Evolutionary conservation across 2,797 vertebrate genomes (phyloP).

Genomic region (Notamacropus eugenii): DNA sequence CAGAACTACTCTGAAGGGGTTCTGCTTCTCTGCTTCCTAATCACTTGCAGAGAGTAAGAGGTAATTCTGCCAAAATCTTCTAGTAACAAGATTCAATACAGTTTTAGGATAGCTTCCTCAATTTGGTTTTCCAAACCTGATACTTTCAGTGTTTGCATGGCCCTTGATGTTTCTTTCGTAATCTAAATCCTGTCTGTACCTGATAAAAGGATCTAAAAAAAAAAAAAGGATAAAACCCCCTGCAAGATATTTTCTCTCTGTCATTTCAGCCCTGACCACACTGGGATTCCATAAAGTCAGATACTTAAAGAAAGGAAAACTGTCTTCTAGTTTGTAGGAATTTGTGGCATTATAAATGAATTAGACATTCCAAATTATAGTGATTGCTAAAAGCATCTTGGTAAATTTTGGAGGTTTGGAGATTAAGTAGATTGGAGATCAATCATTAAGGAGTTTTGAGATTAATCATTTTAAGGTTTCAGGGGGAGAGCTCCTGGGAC

Average conservation of each 20-base stretch:
- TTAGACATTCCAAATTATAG: background rate
- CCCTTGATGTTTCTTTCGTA: background rate
- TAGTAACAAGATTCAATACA: background rate
- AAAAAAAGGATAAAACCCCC: background rate
- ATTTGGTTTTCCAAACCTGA: background rate
- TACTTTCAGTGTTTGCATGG: background rate
- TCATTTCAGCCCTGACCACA: background rate
- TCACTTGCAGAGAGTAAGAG: background rate
- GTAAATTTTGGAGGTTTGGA: background rate
- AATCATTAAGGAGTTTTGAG: background rate
- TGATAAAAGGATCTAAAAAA: background rate
- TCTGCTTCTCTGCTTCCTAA: background rate
- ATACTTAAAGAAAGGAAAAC: background rate
- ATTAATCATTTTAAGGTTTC: background rate
- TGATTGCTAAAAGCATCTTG: background rate
- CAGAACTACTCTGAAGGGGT: background rate
- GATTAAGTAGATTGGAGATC: background rate
- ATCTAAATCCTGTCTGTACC: background rate
- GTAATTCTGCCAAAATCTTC: background rate
- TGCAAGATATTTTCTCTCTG: background rate
- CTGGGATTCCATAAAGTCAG: background rate
- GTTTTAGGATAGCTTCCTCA: background rate
- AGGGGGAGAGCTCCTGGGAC: background rate
- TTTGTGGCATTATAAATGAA: background rate
- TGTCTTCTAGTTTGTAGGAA: background rate